Percentiles rank a stretch among this genome's conserved stretches.
Conservation (phyloP, 2,113 vertebrate genomes). For the Strix uralensis region DNA sequence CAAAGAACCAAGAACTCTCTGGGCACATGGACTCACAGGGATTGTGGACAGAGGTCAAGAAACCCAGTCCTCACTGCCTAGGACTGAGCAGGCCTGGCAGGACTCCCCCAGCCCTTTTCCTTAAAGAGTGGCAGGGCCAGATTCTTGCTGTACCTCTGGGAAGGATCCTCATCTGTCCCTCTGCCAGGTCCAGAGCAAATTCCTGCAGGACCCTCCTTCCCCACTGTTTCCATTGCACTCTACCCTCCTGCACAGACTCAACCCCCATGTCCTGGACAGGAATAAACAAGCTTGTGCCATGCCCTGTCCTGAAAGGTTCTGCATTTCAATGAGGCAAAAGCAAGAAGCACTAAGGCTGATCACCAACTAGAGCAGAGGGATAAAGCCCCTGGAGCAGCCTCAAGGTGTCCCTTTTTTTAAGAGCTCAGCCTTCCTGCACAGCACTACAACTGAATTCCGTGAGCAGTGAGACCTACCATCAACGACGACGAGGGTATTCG, state of each 20-base stretch:
- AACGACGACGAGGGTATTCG: slow-evolving; percentile 66
- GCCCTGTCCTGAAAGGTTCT: neutral
- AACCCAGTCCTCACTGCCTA: neutral
- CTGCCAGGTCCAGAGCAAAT: neutral
- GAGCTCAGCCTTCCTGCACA: neutral
- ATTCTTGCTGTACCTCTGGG: neutral
- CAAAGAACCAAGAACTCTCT: neutral
- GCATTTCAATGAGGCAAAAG: neutral
- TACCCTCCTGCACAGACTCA: neutral
- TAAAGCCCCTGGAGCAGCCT: neutral
- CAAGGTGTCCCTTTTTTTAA: neutral
- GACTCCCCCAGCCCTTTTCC: neutral
- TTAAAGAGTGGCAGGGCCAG: neutral
- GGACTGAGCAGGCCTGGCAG: neutral
- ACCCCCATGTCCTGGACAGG: accelerated
- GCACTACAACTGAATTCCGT: accelerated
- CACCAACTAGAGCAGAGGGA: neutral
- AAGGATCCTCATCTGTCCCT: neutral
- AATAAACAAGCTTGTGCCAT: neutral
- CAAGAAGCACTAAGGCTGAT: neutral
- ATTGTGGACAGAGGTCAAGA: neutral
- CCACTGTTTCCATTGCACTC: accelerated
- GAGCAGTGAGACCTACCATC: slow-evolving; percentile 48
- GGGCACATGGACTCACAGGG: neutral
- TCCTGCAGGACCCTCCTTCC: neutral